phyloP scores from a whole-genome alignment of 2,113 vertebrate genomes.

The Cyanocitta stelleri region DNA sequence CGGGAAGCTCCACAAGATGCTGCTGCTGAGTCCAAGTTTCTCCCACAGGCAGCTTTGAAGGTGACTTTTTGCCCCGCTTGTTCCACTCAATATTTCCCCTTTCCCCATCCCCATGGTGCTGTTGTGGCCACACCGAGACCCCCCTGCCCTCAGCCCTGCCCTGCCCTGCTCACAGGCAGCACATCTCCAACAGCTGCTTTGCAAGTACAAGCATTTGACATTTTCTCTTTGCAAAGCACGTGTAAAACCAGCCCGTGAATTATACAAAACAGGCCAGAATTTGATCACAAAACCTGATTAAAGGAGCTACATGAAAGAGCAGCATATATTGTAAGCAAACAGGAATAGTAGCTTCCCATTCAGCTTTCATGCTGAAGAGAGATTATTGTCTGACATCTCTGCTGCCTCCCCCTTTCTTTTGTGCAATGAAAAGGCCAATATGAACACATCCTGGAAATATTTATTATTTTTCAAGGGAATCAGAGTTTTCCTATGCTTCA shows the following conservation, averaged over 20 bases:
- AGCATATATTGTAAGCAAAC: neutral
- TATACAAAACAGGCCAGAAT: neutral
- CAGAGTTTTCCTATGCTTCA: neutral
- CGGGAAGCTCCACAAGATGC: neutral
- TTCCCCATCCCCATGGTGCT: accelerated
- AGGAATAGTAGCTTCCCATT: neutral
- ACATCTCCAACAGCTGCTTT: neutral
- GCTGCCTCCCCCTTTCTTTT: neutral
- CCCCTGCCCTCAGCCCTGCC: neutral
- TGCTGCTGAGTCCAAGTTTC: neutral
- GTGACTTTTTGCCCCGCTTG: neutral
- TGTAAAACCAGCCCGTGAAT: neutral
- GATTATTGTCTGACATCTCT: neutral
- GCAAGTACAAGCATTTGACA: neutral
- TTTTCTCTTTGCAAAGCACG: neutral
- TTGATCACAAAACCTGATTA: conserved; percentile 10
- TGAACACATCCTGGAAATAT: neutral
- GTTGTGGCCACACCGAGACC: neutral
- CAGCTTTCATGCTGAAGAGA: neutral
- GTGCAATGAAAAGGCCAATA: neutral
- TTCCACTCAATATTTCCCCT: neutral
- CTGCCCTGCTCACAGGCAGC: neutral
- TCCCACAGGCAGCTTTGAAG: neutral
- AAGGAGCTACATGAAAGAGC: conserved; percentile 8
- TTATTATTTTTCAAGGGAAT: neutral